A percentile compares a stretch with the other conserved stretches of the same genome.
phyloP scores from a whole-genome alignment of 1,140 invertebrate genomes.

The Eubasilissa regina region DNA sequence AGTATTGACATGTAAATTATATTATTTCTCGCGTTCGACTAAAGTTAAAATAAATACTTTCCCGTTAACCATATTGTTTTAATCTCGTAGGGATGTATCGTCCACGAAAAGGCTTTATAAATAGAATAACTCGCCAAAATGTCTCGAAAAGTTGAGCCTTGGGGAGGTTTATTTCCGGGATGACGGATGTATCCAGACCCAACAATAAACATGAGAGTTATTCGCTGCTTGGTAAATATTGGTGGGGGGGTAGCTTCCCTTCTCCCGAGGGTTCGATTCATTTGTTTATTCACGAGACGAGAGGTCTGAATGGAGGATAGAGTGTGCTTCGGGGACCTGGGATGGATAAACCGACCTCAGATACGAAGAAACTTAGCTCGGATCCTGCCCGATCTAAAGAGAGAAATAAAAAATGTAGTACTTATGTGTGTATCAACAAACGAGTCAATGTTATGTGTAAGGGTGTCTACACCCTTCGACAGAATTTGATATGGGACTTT shows the following conservation, averaged over 20 bases:
- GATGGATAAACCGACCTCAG: background rate
- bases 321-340: background rate
- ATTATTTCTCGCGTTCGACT: no score
- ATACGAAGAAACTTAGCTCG: no score
- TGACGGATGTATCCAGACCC: slow-evolving; percentile 32
- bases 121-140: no score
- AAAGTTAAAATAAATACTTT: no score
- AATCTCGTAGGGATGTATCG: no score
- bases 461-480: background rate
- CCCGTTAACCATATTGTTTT: no score
- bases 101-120: no score
- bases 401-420: background rate
- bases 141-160: background rate
- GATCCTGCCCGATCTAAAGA: no score
- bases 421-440: background rate
- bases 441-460: background rate
- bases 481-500: no score
- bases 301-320: background rate
- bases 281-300: slow-evolving; percentile 33
- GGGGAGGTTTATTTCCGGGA: slow-evolving; percentile 37
- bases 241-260: background rate
- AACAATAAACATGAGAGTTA: slow-evolving; percentile 42
- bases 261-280: slow-evolving; percentile 17
- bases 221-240: slow-evolving; percentile 35
- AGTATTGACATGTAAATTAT: no score